Conservation (phyloP, 1,140 invertebrate genomes). For the Temnothorax curvispinosus region DNA sequence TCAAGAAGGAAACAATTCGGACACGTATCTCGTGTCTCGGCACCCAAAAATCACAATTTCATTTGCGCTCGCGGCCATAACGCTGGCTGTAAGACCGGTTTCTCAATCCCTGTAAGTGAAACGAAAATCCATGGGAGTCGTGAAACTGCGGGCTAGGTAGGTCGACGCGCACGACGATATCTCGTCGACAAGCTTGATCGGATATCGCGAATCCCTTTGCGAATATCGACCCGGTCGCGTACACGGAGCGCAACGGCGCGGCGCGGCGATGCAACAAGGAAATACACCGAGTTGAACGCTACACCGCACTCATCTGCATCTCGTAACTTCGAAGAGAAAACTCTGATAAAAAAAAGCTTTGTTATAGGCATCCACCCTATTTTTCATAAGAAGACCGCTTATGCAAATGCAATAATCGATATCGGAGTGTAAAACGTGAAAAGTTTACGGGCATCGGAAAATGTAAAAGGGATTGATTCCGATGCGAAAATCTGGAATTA, state of each 20-base stretch:
- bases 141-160: slow-evolving; percentile 28
- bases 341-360: slow-evolving; percentile 1
- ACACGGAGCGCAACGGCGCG: slow-evolving; percentile 16
- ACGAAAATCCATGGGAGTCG: slow-evolving; percentile 51
- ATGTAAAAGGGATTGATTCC: neutral
- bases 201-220: slow-evolving; percentile 62
- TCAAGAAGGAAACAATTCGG: slow-evolving; percentile 13
- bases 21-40: neutral
- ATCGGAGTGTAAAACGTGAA: slow-evolving; percentile 2
- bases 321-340: slow-evolving; percentile 5
- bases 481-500: slow-evolving; percentile 2
- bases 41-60: slow-evolving; percentile 49
- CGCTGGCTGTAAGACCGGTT: slow-evolving; percentile 37
- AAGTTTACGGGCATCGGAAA: slow-evolving; percentile 1
- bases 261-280: slow-evolving; percentile 39
- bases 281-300: neutral
- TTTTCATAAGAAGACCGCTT: slow-evolving; percentile 36
- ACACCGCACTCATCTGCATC: slow-evolving; percentile 44
- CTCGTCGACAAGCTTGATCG: slow-evolving; percentile 47
- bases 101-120: slow-evolving; percentile 59
- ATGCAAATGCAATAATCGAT: slow-evolving; percentile 48
- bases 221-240: slow-evolving; percentile 59
- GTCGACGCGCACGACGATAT: slow-evolving; percentile 6
- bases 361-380: slow-evolving; percentile 24
- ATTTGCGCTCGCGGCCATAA: slow-evolving; percentile 18